Evolutionary conservation across 2,888 invertebrate species (phyloP), one percentile per base, ranked within the genome.

Genomic region (Lissocephala sabroskyi): DNA sequence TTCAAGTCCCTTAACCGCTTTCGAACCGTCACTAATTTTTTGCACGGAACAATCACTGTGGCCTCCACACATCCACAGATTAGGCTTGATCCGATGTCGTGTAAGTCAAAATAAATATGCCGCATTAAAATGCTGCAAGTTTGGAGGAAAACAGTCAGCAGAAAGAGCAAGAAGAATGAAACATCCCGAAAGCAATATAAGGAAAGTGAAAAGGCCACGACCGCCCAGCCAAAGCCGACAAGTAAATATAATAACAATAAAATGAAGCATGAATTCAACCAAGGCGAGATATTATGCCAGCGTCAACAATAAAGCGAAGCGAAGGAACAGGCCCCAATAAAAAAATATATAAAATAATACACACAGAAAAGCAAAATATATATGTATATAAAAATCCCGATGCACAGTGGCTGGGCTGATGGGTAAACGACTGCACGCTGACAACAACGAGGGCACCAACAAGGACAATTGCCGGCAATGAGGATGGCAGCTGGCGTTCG

Each of bases 241-340:
- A 79, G 71, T 73, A 73, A 73, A 73, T 79, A 73, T 67, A 73
- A 73, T 73, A 79, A 73, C 71, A 79, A 76, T 73, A 73, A 73
- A 73, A 76, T 47, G 71, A 65, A 62, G 62, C 71, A 58, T 54
- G 66, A 71, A 64, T 54, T 54, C 61, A 50, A 51, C 57, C 65
- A 58, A 66, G 75, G 78, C 71, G 78, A 74, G 75, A 62, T 70
- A 66, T 66, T 74, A 70, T 70, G 70, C 52, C 75, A 59, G 49
- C 45, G 66, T 46, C 58, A 53, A 53, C 70, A 68, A 62, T 56
- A 68, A 75, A 66, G 28, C 28, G n/a, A 39, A 19, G 7, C 4
- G 17, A 19, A 6, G 17, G 5, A 32, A 32, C 29, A 41, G 17
- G 5, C 9, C 17, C 19, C 23, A 23, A 23, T 3, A 23, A 23